Base-by-base conservation (phyloP, 2,797 vertebrate genomes). In the Rousettus madagascariensis region DNA sequence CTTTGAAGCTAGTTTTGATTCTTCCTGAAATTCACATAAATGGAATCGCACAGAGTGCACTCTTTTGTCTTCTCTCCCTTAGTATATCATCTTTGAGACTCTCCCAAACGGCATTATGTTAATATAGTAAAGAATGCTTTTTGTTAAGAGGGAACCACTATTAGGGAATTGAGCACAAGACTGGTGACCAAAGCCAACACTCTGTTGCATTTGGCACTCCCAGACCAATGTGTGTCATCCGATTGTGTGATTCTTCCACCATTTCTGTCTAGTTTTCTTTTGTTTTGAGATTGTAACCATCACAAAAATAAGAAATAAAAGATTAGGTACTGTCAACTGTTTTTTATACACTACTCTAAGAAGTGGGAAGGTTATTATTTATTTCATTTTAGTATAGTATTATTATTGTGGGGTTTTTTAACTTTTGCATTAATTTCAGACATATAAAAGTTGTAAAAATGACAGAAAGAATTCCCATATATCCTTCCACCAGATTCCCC, bases 1-100 rank as follows among this genome's bases (percentile, higher is more conserved):
- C 38, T 86, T 68, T 68, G 16, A 51, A 33, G 9, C 59, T 77
- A 36, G 8, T 41, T 90, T 86, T 84, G 24, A 28, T 33, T 96
- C 30, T 72, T 88, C 11, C 55, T 66, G 30, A 80, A 59, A 71
- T 57, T 88, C 49, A 24, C 30, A 22, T 53, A 46, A 46, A 49
- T 46, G 6, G 15, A 38, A n/a, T 30, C 22, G 68, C 17, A 59
- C 12, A 30, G 12, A 77, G 33, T 33, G 4, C 16, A 15, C 19
- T 9, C 22, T 71, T 63, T 55, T 68, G 22, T 7, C 28, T 91
- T 71, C 30, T 82, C 91, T 74, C 15, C 28, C 10, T 26, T 59
- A 51, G 28, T 19, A 6, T 55, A 7, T n/a, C 57, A 26, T 66
- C 6, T 87, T n/a, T 69, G 74, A 89, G 30, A 86, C n/a, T 86